Evolutionary conservation across 2,113 vertebrate genomes (phyloP).

Genomic region (Prietella phreatophila): DNA sequence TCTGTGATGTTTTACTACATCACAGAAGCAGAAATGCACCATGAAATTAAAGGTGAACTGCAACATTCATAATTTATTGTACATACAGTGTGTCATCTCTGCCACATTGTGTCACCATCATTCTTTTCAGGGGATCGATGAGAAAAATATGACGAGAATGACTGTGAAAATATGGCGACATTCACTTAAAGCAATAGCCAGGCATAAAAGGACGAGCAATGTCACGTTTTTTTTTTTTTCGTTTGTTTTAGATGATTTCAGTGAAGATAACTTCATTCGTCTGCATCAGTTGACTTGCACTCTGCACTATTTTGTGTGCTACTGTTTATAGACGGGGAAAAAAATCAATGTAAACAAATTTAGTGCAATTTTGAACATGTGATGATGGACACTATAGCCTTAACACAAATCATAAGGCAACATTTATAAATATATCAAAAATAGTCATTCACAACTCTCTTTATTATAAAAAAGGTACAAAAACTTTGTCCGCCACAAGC

Average conservation of each 20-base stretch:
- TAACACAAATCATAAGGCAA: conserved; percentile 81
- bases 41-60: conserved; percentile 68
- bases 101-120: conserved; percentile 38
- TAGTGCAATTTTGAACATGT: conserved; percentile 84
- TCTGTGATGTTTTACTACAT: too few relatives aligned
- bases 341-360: conserved; percentile 54
- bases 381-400: conserved; percentile 48
- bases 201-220: conserved; percentile 56
- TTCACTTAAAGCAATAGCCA: conserved; percentile 60
- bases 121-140: conserved; percentile 15
- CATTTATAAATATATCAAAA: conserved; percentile 87
- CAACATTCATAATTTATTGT: conserved; percentile 76
- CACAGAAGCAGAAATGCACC: conserved; percentile 58
- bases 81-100: conserved; percentile 68
- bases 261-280: conserved; percentile 37
- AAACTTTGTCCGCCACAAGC: conserved; percentile 89
- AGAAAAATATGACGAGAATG: conserved; percentile 1
- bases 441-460: conserved; percentile 67
- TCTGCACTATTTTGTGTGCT: conserved; percentile 64
- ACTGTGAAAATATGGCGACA: conserved; percentile 46
- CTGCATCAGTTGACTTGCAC: conserved; percentile 46
- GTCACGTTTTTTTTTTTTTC: conserved; percentile 22
- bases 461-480: conserved; percentile 89
- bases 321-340: conserved; percentile 48
- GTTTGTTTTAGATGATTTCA: conserved; percentile 25